Percentiles rank a stretch among this genome's conserved stretches.
Conservation (phyloP, 2,113 vertebrate species). For the Felis chaus region DNA sequence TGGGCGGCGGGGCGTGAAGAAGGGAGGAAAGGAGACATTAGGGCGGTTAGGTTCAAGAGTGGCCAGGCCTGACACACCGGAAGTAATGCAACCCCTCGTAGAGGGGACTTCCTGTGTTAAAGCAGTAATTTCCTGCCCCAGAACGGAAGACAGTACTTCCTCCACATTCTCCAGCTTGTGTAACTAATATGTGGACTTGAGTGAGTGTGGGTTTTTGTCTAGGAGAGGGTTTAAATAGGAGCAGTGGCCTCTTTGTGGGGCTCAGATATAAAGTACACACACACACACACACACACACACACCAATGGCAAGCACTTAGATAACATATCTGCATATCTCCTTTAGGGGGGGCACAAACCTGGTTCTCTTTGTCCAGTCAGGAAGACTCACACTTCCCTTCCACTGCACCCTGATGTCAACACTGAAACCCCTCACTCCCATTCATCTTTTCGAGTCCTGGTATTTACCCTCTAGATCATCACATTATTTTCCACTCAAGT, state of each 20-base stretch:
- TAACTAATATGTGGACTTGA: neutral
- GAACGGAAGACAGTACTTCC: neutral
- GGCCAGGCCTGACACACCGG: neutral
- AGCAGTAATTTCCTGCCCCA: neutral
- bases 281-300: neutral
- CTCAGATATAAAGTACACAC: neutral
- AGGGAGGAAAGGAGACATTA: neutral
- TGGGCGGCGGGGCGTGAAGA: slow-evolving; percentile 27
- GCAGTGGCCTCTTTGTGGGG: neutral
- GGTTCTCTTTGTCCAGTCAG: neutral
- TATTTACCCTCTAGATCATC: neutral
- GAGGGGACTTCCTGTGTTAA: neutral
- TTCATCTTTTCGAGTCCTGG: neutral
- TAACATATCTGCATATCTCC: too few relatives aligned
- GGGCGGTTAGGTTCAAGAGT: neutral
- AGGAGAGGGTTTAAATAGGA: neutral
- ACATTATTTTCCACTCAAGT: slow-evolving; percentile 6
- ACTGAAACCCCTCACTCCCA: neutral
- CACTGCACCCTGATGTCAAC: neutral
- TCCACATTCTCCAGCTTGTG: neutral
- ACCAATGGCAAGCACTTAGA: neutral
- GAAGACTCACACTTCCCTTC: neutral
- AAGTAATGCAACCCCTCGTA: accelerated
- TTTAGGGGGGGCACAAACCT: neutral
- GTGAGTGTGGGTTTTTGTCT: neutral